A percentile compares a stretch with the other conserved stretches of the same genome.
These are phyloP conservation scores for Drosophila dunni DNA, from an alignment of 1,140 invertebrate genomes.

Conservation along the genomic window DNA sequence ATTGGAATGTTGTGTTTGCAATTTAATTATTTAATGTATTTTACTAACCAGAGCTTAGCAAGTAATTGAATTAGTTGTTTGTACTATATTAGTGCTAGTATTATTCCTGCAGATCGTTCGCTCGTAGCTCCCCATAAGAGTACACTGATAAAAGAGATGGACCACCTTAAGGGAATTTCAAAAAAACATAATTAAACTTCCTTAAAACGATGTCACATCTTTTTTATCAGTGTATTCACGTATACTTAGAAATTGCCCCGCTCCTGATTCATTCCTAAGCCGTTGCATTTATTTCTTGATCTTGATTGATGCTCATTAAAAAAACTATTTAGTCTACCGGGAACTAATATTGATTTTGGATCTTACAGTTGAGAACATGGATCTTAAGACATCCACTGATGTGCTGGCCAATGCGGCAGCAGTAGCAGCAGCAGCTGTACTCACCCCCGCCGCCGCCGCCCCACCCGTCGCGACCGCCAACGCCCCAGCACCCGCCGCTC, in stretches of 20 bases:
- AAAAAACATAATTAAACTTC: too few species aligned
- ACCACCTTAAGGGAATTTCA: too few species aligned
- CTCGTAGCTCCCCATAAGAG: not conserved
- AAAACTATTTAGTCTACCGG: not conserved
- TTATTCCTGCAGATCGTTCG: not conserved
- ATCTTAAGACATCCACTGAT: slow-evolving; percentile 67
- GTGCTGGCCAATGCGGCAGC: slow-evolving; percentile 29
- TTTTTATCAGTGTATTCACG: too few species aligned
- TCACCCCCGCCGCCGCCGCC: not conserved
- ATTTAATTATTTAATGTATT: not conserved
- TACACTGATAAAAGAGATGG: too few species aligned
- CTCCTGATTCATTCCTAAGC: slow-evolving; percentile 34
- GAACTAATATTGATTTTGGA: not conserved
- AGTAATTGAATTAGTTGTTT: slow-evolving; percentile 15
- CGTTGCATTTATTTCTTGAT: slow-evolving; percentile 43
- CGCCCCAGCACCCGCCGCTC: slow-evolving; percentile 8
- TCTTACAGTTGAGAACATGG: slow-evolving; percentile 76
- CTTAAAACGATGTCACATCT: too few species aligned
- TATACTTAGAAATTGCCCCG: slow-evolving; percentile 42
- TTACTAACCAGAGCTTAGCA: slow-evolving; percentile 59
- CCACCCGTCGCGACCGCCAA: not conserved
- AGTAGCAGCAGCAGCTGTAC: not conserved
- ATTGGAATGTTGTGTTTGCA: slow-evolving; percentile 8
- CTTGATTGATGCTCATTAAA: not conserved
- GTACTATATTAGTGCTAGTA: slow-evolving; percentile 17